Base-by-base conservation (phyloP, 1,140 invertebrate species). In the Sminthurides bifidus region DNA sequence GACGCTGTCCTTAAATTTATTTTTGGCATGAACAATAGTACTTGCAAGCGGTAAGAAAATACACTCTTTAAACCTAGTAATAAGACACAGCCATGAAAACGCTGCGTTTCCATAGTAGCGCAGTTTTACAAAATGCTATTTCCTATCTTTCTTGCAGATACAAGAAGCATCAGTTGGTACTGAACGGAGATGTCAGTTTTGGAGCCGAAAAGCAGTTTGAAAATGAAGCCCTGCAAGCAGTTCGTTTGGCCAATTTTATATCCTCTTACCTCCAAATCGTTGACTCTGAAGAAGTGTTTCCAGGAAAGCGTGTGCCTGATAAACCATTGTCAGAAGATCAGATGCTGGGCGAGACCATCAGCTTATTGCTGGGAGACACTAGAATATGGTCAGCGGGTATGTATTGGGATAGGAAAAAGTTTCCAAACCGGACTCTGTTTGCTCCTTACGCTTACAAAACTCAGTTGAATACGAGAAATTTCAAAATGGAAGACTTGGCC, bases 351-450 rank as follows among this genome's bases (percentile, higher is more conserved):
- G 90, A 95, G 70, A 93, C 91, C 0, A 68, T 98, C 17, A 83
- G 92, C 17, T 76, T 93, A 44, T 81, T 96, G 0, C 79, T 96
- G 65, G 90, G 89, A 21, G 87, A 97, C 71, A 83, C 84, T 40
- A 85, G 84, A 71, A 85, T 97, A 59, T 88, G 87, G 81, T 85
- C 86, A 6, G 87, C 89, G 56, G 90, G 90, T 26, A 88, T 84
- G 17, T 94, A 83, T 68, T 98, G 92, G 87, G 92, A 96, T 67
- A 77, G 87, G 40, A 92, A 95, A 68, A 94, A 95, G 72, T 98
- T 97, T 70, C 83, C 87, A 0, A 92, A 93, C 69, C 71, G 87
- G 65, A 88, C 90, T 30, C 78, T 83, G 54, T 98, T 98, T 72
- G 93, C 90, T 19, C 93, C 94, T 0, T 92, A 83, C 70, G 92